phyloP scores from a whole-genome alignment of 2,888 invertebrate genomes.

The Mactromeris polynyma region DNA sequence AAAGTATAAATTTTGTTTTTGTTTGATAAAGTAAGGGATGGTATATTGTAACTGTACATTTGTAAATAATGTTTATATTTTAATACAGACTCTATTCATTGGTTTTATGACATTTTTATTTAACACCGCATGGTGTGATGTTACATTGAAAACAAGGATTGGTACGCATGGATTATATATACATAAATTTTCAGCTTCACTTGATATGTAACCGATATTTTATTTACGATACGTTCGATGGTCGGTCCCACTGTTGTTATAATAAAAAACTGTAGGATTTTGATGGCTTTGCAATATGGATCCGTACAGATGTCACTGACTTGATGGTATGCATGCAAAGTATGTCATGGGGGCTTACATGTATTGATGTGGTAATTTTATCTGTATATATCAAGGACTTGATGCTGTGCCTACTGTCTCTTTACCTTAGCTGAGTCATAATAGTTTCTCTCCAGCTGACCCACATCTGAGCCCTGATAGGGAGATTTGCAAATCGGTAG shows the following conservation, averaged over 20 bases:
- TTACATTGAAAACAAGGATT: background rate
- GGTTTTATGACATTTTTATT: slow-evolving; percentile 13
- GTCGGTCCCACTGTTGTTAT: background rate
- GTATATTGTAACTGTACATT: background rate
- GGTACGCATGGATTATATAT: background rate
- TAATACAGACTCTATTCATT: background rate
- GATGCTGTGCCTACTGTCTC: too few relatives aligned
- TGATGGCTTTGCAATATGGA: background rate
- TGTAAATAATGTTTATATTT: background rate
- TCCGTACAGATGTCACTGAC: background rate
- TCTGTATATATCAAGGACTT: too few relatives aligned
- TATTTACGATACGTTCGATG: background rate
- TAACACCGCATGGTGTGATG: background rate
- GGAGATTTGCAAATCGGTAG: too few relatives aligned
- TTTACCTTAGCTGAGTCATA: too few relatives aligned
- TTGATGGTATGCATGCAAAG: too few relatives aligned
- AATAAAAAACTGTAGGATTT: background rate
- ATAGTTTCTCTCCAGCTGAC: too few relatives aligned
- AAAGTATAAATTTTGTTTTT: too few relatives aligned
- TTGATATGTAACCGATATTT: slow-evolving; percentile 7
- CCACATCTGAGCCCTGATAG: too few relatives aligned
- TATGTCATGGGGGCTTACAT: too few relatives aligned
- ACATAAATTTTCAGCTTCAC: slow-evolving; percentile 18
- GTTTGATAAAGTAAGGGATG: too few relatives aligned
- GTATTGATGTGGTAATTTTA: too few relatives aligned